A percentile compares a stretch with the other conserved stretches of the same genome.
Evolutionary conservation across 1,140 invertebrate species (phyloP).

Genomic region (Marisa cornuarietis): DNA sequence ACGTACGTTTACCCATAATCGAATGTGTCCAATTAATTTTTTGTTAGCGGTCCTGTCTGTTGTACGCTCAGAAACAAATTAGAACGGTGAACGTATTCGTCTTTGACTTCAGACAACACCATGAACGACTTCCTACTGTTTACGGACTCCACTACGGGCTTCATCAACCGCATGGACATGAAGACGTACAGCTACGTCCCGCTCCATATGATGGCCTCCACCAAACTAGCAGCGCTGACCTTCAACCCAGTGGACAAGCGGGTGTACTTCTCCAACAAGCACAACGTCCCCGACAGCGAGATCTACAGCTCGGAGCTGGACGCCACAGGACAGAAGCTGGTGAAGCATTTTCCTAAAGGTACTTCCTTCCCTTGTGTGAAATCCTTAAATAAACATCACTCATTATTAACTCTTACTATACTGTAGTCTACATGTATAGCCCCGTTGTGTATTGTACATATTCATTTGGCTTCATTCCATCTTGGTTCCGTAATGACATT

Average conservation of each 20-base stretch:
- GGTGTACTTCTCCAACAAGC: conserved; percentile 40
- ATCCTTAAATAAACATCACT: neutral
- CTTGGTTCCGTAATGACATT: no score
- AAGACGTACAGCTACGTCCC: conserved; percentile 32
- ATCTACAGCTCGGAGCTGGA: conserved; percentile 35
- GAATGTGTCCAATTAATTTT: no score
- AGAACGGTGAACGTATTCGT: neutral
- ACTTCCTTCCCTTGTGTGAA: neutral
- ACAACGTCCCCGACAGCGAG: conserved; percentile 4
- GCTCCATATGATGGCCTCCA: conserved; percentile 20
- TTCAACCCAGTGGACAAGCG: conserved; percentile 31
- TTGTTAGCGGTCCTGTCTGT: no score
- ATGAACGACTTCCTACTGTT: conserved; percentile 39
- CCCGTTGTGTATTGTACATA: no score
- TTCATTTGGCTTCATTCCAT: no score
- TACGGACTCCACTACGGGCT: conserved; percentile 24
- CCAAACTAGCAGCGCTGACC: conserved; percentile 38
- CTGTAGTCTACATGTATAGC: no score
- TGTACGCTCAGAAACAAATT: no score
- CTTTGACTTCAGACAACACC: conserved; percentile 23
- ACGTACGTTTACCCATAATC: no score
- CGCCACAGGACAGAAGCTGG: conserved; percentile 27
- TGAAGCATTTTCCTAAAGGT: conserved; percentile 37
- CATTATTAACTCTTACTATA: no score
- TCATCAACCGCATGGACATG: conserved; percentile 39